Percentiles rank a stretch among this genome's conserved stretches.
Evolutionary conservation across 1,140 invertebrate species (phyloP).

Genomic region (Lanistes nyassanus): DNA sequence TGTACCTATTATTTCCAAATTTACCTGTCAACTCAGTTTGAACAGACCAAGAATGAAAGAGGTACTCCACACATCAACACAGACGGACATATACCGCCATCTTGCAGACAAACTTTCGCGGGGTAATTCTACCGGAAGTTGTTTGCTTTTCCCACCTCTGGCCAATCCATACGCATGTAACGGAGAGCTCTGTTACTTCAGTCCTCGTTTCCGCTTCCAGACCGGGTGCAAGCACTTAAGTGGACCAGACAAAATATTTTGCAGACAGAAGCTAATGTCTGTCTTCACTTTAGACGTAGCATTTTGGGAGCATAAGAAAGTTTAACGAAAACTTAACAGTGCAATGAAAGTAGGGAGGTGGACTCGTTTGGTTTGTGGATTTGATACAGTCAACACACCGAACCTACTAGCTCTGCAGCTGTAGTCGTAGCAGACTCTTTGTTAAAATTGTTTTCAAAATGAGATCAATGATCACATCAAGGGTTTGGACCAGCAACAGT

Average conservation of each 20-base stretch:
- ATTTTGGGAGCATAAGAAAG: background rate
- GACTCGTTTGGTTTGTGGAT: background rate
- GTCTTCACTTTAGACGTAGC: background rate
- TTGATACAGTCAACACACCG: background rate
- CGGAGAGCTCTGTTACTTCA: background rate
- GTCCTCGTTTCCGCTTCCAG: conserved; percentile 15
- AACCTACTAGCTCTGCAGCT: too few species aligned
- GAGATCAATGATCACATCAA: background rate
- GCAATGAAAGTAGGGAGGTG: background rate
- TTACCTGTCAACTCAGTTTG: background rate
- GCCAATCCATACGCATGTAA: conserved; percentile 18
- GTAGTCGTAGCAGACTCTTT: background rate
- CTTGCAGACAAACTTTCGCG: conserved; percentile 28
- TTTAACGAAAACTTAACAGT: background rate
- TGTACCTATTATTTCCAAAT: background rate
- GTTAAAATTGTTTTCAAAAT: conserved; percentile 1
- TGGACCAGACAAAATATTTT: too few species aligned
- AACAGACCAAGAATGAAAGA: background rate
- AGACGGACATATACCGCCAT: background rate
- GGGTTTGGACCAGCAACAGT: background rate
- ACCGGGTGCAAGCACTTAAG: conserved; percentile 7
- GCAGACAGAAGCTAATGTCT: background rate
- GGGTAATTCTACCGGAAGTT: conserved; percentile 17
- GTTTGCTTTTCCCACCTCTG: background rate
- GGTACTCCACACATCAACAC: background rate